phyloP scores from a whole-genome alignment of 2,113 vertebrate genomes.

The Saccopteryx bilineata region DNA sequence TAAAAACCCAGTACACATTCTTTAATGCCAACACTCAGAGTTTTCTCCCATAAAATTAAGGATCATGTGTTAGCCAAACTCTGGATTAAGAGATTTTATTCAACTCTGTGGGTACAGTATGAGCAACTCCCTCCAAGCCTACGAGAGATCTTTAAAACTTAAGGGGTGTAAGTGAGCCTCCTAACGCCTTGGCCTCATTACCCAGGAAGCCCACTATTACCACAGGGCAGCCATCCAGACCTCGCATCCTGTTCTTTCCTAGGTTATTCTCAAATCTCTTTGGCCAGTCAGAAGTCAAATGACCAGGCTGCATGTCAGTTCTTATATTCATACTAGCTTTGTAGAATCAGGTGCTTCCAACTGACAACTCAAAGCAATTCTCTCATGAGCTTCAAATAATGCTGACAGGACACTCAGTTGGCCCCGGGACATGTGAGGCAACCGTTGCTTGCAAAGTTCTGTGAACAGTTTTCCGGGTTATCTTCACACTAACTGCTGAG shows the following conservation, averaged over 20 bases:
- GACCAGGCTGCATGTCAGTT: background rate
- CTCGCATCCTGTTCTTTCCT: background rate
- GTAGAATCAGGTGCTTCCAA: slow-evolving; percentile 55
- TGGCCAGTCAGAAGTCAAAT: background rate
- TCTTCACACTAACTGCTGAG: background rate
- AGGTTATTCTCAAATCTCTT: background rate
- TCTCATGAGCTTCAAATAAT: background rate
- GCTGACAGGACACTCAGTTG: background rate
- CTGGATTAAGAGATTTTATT: background rate
- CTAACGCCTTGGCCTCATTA: background rate
- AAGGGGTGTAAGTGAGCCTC: background rate
- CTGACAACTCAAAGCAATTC: background rate
- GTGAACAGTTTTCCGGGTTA: background rate
- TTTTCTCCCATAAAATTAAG: background rate
- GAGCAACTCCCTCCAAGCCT: background rate
- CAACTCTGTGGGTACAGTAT: background rate
- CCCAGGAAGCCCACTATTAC: background rate
- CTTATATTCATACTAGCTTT: slow-evolving; percentile 39
- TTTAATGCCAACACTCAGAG: background rate
- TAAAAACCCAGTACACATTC: background rate
- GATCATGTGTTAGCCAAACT: background rate
- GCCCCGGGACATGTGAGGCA: background rate
- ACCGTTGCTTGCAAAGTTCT: background rate
- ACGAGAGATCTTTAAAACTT: background rate
- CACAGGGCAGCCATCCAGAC: background rate